Evolutionary conservation across 2,888 invertebrate species (phyloP), one percentile per base, ranked within the genome.

Genomic region (Thelaira solivaga): DNA sequence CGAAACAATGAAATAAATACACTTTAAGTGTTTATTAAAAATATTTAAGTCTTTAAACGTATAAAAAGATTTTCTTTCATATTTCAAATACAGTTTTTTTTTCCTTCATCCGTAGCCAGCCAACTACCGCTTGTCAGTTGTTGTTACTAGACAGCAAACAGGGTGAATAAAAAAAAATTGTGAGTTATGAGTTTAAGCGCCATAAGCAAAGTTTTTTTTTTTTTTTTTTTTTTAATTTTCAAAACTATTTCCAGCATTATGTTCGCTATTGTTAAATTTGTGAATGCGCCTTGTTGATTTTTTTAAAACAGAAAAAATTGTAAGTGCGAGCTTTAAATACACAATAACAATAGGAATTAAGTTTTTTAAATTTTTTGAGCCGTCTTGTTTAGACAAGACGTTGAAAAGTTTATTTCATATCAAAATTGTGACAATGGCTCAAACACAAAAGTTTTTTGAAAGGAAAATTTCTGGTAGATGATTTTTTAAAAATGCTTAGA

Each of bases 141-240:
- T n/a, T n/a, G n/a, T n/a, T 68, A 7, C 26, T 47, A 49, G 59
- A 59, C 49, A 69, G 20, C 24, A n/a, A n/a, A n/a, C n/a, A n/a
- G n/a, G n/a, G n/a, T n/a, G n/a, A n/a, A n/a, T n/a, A n/a, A n/a
- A 7, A 36, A 47, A 31, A 47, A 64, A 59, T 45, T 18, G 43
- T 78, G 74, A 78, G 41, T 71, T 78, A 78, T 78, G 71, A 65
- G 51, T 61, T 74, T 61, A 74, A 78, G 69, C 74, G 78, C 78
- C 78, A 65, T 24, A 49, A 69, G 78, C 69, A 34, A 34, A 8
- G 29, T 45, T 8, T 49, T 16, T 16, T 0, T 36, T 8, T 49
- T 16, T 16, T 0, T 36, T 53, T 68, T 62, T 61, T 65, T 24
- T 64, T 53, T 39, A 34, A 29, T 39, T 64, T 43, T 26, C 10